Evolutionary conservation across 2,113 vertebrate species (phyloP).

Genomic region (Campylomormyrus numenius): DNA sequence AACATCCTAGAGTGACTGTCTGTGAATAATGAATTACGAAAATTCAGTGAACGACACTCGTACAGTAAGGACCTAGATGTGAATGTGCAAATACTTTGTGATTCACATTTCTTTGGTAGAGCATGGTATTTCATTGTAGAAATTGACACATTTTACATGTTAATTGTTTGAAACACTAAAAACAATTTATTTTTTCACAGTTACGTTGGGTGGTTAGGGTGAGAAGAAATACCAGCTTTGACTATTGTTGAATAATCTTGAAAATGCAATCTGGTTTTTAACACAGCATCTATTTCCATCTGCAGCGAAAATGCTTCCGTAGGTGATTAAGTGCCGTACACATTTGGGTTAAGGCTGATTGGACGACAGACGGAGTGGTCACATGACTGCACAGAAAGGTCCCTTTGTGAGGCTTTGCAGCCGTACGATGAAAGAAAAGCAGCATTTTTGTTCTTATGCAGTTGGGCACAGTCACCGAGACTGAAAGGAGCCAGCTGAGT

Average conservation of each 20-base stretch:
- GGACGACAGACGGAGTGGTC: background rate
- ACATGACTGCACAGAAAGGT: slow-evolving; percentile 45
- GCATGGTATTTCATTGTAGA: background rate
- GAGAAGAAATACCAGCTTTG: background rate
- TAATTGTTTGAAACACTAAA: background rate
- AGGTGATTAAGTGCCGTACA: background rate
- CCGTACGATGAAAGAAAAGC: slow-evolving; percentile 35
- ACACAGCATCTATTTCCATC: background rate
- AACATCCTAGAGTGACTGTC: background rate
- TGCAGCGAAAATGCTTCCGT: background rate
- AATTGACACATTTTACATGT: background rate
- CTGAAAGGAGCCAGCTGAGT: slow-evolving; percentile 23
- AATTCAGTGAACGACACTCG: background rate
- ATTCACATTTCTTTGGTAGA: background rate
- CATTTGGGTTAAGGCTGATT: background rate
- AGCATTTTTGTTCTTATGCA: slow-evolving; percentile 42
- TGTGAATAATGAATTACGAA: background rate
- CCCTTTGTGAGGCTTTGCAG: slow-evolving; percentile 44
- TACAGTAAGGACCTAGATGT: background rate
- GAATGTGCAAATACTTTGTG: background rate
- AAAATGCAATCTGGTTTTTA: background rate
- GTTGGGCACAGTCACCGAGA: slow-evolving; percentile 47
- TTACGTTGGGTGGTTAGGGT: background rate
- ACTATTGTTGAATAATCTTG: background rate
- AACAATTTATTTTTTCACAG: background rate